phyloP scores from a whole-genome alignment of 2,888 invertebrate genomes.

The Cryptus viduatorius region DNA sequence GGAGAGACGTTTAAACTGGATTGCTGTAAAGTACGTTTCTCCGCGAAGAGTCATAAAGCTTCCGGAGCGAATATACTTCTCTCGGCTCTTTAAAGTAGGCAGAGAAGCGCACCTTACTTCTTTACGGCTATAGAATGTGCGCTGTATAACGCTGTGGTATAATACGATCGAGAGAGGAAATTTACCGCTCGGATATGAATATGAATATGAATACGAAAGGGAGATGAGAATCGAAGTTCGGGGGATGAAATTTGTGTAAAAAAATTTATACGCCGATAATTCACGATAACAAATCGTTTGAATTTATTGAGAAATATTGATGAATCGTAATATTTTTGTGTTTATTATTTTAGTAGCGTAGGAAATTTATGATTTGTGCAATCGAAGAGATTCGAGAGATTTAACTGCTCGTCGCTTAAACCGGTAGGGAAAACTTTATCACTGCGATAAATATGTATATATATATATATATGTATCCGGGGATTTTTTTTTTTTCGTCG shows the following conservation, averaged over 20 bases:
- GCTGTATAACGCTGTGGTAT: neutral
- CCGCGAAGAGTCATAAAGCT: slow-evolving; percentile 42
- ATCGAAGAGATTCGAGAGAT: slow-evolving; percentile 4
- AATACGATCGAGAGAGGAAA: slow-evolving; percentile 22
- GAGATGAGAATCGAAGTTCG: neutral
- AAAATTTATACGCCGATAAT: neutral
- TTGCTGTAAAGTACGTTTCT: slow-evolving; percentile 39
- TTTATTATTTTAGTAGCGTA: neutral
- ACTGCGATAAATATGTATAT: slow-evolving; percentile 1
- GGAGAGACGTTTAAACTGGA: slow-evolving; percentile 30
- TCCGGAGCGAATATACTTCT: neutral
- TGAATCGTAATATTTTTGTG: neutral
- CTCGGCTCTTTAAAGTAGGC: neutral
- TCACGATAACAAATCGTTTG: neutral
- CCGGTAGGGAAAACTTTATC: slow-evolving; percentile 35
- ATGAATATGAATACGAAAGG: neutral
- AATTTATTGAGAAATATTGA: neutral
- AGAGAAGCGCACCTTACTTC: slow-evolving; percentile 9
- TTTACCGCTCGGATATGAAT: slow-evolving; percentile 9
- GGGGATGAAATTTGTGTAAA: neutral
- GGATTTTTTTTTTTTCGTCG: slow-evolving; percentile 26
- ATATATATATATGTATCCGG: neutral
- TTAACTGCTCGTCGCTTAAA: slow-evolving; percentile 23
- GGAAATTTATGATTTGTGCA: slow-evolving; percentile 2
- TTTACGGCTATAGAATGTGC: neutral